A percentile compares a stretch with the other conserved stretches of the same genome.
Conservation (phyloP, 2,888 invertebrate species). For the Eilema caniola region DNA sequence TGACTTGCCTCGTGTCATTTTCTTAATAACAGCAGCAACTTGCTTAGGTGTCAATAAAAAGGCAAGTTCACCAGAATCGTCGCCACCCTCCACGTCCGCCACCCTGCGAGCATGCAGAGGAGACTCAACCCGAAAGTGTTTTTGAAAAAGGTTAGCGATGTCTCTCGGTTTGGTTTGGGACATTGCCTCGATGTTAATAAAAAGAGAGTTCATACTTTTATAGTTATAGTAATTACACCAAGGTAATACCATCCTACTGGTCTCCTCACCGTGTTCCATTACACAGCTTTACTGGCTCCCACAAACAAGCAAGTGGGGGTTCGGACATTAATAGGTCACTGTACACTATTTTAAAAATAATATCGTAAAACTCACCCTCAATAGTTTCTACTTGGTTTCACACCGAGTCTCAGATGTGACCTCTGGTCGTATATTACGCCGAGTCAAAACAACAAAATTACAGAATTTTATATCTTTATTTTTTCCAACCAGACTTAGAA, state of each 20-base stretch:
- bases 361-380: not conserved
- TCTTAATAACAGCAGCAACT: too few species aligned
- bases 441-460: conserved; percentile 11
- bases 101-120: too few species aligned
- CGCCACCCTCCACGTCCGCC: too few species aligned
- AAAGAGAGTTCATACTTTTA: not conserved
- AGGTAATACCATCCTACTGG: not conserved
- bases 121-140: too few species aligned
- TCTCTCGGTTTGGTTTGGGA: too few species aligned
- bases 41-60: too few species aligned
- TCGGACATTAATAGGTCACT: not conserved
- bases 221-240: not conserved
- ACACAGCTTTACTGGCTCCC: not conserved
- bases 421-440: not conserved
- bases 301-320: not conserved
- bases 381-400: not conserved
- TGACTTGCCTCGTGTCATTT: too few species aligned
- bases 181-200: not conserved
- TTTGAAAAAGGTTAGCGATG: too few species aligned
- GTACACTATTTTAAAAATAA: conserved; percentile 1
- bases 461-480: not conserved
- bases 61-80: too few species aligned
- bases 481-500: not conserved
- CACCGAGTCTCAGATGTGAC: not conserved
- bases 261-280: not conserved